Evolutionary conservation across 2,888 invertebrate species (phyloP).

Genomic region (Caenorhabditis becei): DNA sequence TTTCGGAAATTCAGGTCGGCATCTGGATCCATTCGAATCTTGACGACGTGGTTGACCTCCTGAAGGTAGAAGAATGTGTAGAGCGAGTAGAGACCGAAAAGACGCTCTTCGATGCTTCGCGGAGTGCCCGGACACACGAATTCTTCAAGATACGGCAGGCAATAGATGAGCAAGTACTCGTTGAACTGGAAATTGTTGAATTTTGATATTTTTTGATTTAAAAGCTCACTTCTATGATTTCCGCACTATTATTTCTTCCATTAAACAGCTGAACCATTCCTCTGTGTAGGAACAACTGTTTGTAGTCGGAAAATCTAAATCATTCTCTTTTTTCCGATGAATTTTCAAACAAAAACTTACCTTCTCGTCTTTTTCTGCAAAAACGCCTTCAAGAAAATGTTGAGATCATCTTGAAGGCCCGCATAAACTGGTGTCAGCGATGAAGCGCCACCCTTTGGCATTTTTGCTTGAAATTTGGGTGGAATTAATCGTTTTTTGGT

Average conservation of each 20-base stretch:
- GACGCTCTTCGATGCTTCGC: slow-evolving; percentile 33
- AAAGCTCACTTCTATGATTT: slow-evolving; percentile 47
- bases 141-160: slow-evolving; percentile 41
- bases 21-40: slow-evolving; percentile 60
- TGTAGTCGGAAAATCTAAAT: slow-evolving; percentile 36
- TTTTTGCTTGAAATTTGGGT: slow-evolving; percentile 16
- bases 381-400: slow-evolving; percentile 27
- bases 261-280: slow-evolving; percentile 44
- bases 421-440: slow-evolving; percentile 45
- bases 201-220: neutral
- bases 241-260: slow-evolving; percentile 45
- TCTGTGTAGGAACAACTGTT: slow-evolving; percentile 17
- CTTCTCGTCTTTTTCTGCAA: too few relatives aligned
- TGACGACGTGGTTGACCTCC: slow-evolving; percentile 41
- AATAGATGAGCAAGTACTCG: slow-evolving; percentile 37
- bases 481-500: neutral
- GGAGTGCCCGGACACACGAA: slow-evolving; percentile 3
- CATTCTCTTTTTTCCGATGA: neutral
- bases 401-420: slow-evolving; percentile 48
- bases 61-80: slow-evolving; percentile 56
- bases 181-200: slow-evolving; percentile 44
- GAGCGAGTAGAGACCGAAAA: slow-evolving; percentile 51
- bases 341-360: too few relatives aligned
- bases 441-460: slow-evolving; percentile 58
- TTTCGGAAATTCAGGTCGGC: slow-evolving; percentile 20